Conservation (phyloP, 2,797 vertebrate genomes). For the Halcyon chelicuti region DNA sequence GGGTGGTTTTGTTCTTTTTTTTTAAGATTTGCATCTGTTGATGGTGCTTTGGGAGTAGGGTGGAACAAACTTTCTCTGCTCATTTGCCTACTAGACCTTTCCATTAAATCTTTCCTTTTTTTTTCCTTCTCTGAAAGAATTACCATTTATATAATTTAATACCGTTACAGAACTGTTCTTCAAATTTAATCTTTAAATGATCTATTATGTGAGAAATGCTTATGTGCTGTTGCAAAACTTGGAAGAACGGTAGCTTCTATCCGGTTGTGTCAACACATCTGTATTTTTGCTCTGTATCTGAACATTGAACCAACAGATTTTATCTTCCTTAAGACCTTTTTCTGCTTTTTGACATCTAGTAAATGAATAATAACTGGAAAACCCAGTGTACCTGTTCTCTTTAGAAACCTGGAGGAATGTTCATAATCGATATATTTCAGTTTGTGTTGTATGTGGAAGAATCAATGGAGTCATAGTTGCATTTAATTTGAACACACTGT, state of each 20-base stretch:
- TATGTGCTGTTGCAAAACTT: not conserved
- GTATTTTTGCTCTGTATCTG: not conserved
- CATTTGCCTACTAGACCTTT: not conserved
- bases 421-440: not conserved
- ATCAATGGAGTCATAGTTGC: not conserved
- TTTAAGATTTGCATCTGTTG: not conserved
- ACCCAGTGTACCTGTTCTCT: not conserved
- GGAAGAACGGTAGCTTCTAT: not conserved
- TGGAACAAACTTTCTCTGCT: not conserved
- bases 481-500: not conserved
- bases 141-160: not conserved
- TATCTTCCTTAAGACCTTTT: not conserved
- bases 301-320: not conserved
- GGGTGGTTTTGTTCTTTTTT: not conserved
- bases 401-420: not conserved
- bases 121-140: not conserved
- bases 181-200: not conserved
- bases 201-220: not conserved
- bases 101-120: not conserved
- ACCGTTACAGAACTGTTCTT: not conserved
- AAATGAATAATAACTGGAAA: not conserved
- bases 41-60: not conserved
- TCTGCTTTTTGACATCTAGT: not conserved
- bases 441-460: not conserved
- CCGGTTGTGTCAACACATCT: not conserved